Conservation (phyloP, 2,797 vertebrate genomes). For the Tolypeutes matacus region DNA sequence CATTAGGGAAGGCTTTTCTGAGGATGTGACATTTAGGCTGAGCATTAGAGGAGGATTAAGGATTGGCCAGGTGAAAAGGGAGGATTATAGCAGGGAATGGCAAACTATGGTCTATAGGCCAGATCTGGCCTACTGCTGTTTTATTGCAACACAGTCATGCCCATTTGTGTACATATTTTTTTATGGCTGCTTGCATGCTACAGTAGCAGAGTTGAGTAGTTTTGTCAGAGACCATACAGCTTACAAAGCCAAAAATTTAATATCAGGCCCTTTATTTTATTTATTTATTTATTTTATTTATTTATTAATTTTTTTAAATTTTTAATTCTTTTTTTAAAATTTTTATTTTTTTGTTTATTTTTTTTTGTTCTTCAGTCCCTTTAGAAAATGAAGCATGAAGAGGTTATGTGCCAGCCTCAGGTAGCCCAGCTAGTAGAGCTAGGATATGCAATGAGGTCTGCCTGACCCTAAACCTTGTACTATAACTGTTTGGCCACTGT, state of each 20-base stretch:
- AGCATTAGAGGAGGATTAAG: background rate
- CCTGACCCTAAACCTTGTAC: background rate
- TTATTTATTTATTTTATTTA: too few relatives aligned
- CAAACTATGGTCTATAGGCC: background rate
- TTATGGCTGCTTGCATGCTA: slow-evolving; percentile 48
- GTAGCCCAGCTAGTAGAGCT: slow-evolving; percentile 6
- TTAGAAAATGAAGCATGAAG: background rate
- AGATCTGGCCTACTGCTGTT: background rate
- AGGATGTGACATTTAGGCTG: background rate
- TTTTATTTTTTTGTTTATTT: too few relatives aligned
- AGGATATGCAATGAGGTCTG: slow-evolving; percentile 3
- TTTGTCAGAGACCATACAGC: background rate
- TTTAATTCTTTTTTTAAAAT: too few relatives aligned
- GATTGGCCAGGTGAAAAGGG: background rate
- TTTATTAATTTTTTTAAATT: too few relatives aligned
- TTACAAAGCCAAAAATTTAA: slow-evolving; percentile 62
- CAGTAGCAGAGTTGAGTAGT: background rate
- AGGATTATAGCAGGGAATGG: background rate
- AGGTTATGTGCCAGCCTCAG: background rate
- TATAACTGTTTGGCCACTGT: background rate
- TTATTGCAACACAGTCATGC: background rate
- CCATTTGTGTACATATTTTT: slow-evolving; percentile 46
- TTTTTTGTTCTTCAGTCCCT: background rate
- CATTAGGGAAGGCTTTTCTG: background rate
- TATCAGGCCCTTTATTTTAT: background rate